These are phyloP conservation scores for Sardinella longiceps DNA, from an alignment of 2,797 vertebrate species.

Conservation along the genomic window DNA sequence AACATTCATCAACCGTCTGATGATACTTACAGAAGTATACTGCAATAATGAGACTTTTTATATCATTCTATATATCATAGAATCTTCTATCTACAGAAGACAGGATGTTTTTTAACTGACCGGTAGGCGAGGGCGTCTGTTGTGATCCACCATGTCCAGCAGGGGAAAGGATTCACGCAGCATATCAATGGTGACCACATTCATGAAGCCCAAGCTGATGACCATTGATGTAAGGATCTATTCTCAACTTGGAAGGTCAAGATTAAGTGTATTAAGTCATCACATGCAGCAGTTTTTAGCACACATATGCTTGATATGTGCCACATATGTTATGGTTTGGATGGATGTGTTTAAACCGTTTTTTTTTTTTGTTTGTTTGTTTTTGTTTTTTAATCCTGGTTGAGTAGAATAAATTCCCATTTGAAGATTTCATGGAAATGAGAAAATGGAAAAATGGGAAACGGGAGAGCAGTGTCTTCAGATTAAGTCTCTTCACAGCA, in stretches of 20 bases:
- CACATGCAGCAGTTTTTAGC: background rate
- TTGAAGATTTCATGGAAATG: background rate
- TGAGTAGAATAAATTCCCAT: background rate
- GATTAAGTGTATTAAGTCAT: too few species aligned
- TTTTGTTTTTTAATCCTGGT: too few species aligned
- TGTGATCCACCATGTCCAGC: conserved; percentile 87
- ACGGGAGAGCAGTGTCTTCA: too few species aligned
- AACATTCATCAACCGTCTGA: too few species aligned
- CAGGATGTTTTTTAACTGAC: conserved; percentile 62
- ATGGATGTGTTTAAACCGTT: too few species aligned
- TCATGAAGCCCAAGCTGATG: conserved; percentile 85
- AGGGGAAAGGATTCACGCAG: conserved; percentile 82
- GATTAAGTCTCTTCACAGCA: background rate
- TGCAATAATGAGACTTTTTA: background rate
- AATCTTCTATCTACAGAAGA: background rate
- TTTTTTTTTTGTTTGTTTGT: too few species aligned
- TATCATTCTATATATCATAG: too few species aligned
- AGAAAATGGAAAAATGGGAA: too few species aligned
- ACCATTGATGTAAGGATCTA: background rate
- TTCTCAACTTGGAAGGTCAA: background rate
- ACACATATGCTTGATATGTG: background rate
- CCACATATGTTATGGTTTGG: too few species aligned
- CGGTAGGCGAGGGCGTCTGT: conserved; percentile 75
- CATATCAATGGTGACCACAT: conserved; percentile 81
- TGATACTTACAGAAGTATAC: too few species aligned